phyloP scores from a whole-genome alignment of 1,140 invertebrate species.

The Coelopa frigida region DNA sequence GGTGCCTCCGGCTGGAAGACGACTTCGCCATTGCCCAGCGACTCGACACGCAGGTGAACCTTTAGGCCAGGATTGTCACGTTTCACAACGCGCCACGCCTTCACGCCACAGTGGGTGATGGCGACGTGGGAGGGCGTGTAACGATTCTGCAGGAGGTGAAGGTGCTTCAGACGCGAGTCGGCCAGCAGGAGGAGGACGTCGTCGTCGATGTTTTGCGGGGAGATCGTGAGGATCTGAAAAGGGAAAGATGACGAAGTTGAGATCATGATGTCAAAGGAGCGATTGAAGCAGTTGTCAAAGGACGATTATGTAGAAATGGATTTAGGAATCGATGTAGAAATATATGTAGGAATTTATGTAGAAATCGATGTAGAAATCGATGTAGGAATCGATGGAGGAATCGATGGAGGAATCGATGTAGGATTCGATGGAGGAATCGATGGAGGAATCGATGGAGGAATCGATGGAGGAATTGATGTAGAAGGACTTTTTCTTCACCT shows the following conservation, averaged over 20 bases:
- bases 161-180: constrained; percentile 58
- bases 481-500: constrained; percentile 44
- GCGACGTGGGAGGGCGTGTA: constrained; percentile 52
- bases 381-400: too few relatives aligned
- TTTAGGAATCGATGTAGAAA: not conserved
- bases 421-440: too few relatives aligned
- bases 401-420: too few relatives aligned
- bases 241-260: constrained; percentile 23
- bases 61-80: constrained; percentile 50
- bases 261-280: too few relatives aligned
- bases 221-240: constrained; percentile 58
- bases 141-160: constrained; percentile 72
- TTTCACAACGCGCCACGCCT: constrained; percentile 50
- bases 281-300: too few relatives aligned
- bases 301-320: too few relatives aligned
- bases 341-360: not conserved
- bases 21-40: constrained; percentile 46
- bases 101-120: constrained; percentile 44
- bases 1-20: constrained; percentile 55
- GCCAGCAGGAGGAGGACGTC: constrained; percentile 64
- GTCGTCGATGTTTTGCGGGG: constrained; percentile 74
- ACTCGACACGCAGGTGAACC: constrained; percentile 55
- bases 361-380: too few relatives aligned
- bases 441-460: too few relatives aligned
- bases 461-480: not conserved